Base-by-base conservation (phyloP, 2,113 vertebrate genomes). In the Oncorhynchus nerka region DNA sequence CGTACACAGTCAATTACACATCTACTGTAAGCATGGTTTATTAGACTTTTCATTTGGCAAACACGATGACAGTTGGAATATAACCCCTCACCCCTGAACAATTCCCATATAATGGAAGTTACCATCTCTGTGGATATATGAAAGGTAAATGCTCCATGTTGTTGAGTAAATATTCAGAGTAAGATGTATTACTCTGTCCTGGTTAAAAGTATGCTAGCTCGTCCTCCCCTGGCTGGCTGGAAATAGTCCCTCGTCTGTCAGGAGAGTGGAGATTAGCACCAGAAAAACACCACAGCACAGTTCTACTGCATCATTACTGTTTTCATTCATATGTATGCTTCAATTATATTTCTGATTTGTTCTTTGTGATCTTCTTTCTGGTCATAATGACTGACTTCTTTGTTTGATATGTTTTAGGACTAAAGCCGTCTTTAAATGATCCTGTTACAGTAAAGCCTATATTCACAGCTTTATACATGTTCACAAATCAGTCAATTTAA, bases 171-270 rank as follows among this genome's bases (percentile, higher is more conserved):
- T 24, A 28, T 71, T 9, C 39, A 59, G 6, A 68, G 49, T 68
- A 68, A 81, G 75, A 81, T 28, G 19, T 76, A 30, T 24, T 45
- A 48, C 19, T 48, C 75, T 55, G 32, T 74, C 75, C 61, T 64
- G 55, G 70, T 76, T 81, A 76, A 13, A 79, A 73, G 74, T 32
- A 19, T 26, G 67, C n/a, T 74, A 15, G 22, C n/a, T 74, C 8
- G 15, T 39, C 55, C 62, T 74, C 65, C 81, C 88, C 91, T 88
- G 89, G 86, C 90, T 87, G 90, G 80, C 91, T 92, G 79, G 81
- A 94, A 94, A 95, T 90, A 93, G 91, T 88, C 93, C 90, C 86
- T 90, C 93, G 68, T 68, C 92, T 94, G 92, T 91, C 93, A 93
- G 89, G 85, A 93, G 91, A 93, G 87, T 87, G 94, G 93, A 94